A percentile compares a stretch with the other conserved stretches of the same genome.
Evolutionary conservation across 2,797 vertebrate genomes (phyloP).

Genomic region (Molothrus ater): DNA sequence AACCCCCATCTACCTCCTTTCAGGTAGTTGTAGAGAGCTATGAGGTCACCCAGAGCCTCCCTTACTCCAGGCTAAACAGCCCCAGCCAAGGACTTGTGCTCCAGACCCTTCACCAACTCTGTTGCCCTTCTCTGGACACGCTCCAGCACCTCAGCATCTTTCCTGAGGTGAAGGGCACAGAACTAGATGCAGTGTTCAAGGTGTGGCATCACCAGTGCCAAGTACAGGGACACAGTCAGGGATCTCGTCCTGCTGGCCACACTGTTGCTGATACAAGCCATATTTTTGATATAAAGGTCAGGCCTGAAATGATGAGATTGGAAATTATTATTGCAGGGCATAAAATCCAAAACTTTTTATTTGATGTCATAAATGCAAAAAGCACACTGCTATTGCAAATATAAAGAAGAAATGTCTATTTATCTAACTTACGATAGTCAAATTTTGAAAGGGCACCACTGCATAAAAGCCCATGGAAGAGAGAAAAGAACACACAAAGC

Average conservation of each 20-base stretch:
- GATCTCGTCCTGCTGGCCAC: neutral
- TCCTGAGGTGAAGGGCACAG: neutral
- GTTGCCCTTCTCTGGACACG: accelerated
- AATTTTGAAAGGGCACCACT: constrained; percentile 40
- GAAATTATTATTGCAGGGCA: neutral
- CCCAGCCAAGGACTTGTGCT: neutral
- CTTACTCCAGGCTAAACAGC: neutral
- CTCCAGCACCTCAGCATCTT: neutral
- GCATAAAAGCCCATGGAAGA: neutral
- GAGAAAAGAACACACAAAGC: neutral
- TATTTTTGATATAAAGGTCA: neutral
- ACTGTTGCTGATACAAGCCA: neutral
- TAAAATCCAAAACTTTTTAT: neutral
- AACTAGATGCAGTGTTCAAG: accelerated
- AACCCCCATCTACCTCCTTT: neutral
- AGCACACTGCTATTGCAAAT: neutral
- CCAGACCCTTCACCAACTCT: neutral
- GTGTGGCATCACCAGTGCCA: neutral
- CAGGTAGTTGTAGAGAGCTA: neutral
- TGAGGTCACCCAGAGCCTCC: accelerated
- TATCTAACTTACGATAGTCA: constrained; percentile 3
- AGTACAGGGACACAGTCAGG: neutral
- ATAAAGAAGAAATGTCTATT: constrained; percentile 20
- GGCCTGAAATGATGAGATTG: neutral
- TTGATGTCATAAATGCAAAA: neutral